phyloP scores from a whole-genome alignment of 2,888 invertebrate species.

The Eueremaeus valkanovi region DNA sequence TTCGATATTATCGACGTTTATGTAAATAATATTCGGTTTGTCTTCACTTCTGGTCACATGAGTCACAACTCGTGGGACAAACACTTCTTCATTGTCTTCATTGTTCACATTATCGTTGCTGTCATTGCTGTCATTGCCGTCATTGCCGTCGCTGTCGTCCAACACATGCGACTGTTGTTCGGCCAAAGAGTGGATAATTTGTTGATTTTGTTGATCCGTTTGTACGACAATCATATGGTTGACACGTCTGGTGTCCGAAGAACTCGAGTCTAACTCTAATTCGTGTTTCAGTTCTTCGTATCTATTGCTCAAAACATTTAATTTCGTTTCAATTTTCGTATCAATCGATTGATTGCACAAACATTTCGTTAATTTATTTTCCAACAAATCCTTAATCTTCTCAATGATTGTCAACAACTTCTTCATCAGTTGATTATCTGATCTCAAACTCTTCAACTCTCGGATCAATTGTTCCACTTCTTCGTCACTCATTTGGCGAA shows the following conservation, averaged over 20 bases:
- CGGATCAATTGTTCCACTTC: neutral
- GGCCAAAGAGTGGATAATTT: neutral
- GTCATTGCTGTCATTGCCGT: neutral
- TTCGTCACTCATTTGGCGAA: neutral
- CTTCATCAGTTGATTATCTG: neutral
- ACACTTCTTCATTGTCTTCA: neutral
- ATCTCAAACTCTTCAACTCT: neutral
- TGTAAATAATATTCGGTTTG: no score
- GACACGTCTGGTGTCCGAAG: neutral
- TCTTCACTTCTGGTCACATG: neutral
- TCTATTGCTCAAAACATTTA: conserved; percentile 17
- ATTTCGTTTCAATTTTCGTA: neutral
- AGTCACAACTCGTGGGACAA: no score
- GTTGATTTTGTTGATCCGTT: neutral
- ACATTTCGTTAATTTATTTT: neutral
- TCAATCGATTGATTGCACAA: neutral
- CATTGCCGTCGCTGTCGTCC: neutral
- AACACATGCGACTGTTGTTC: neutral
- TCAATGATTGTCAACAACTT: neutral
- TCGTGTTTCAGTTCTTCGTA: neutral
- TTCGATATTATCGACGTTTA: no score
- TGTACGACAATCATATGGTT: neutral
- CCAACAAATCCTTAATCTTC: neutral
- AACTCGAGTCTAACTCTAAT: no score
- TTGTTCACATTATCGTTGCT: neutral